Evolutionary conservation across 2,888 invertebrate species (phyloP).

Genomic region (Rhyacophila evoluta): DNA sequence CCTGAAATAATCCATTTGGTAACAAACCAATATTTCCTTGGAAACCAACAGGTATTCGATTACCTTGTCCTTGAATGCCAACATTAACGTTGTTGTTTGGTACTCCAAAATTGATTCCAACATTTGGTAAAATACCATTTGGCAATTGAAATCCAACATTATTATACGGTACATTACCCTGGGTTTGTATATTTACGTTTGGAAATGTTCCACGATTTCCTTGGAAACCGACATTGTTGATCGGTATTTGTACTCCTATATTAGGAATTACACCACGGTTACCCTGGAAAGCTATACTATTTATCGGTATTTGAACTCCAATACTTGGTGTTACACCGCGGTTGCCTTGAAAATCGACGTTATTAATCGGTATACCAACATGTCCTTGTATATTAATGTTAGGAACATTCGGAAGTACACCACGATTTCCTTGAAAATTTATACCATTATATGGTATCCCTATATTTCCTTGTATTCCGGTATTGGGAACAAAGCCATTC

Average conservation of each 20-base stretch:
- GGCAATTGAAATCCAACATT: neutral
- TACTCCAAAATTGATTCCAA: neutral
- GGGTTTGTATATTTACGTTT: neutral
- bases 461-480: neutral
- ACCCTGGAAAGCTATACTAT: neutral
- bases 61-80: neutral
- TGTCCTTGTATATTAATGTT: constrained; percentile 26
- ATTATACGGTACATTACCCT: neutral
- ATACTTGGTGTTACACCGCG: neutral
- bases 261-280: neutral
- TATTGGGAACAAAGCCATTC: neutral
- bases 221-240: neutral
- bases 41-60: neutral
- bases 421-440: no score
- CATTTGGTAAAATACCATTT: neutral
- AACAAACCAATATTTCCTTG: neutral
- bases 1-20: neutral
- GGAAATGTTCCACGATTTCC: neutral
- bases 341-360: neutral
- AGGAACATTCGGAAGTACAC: no score
- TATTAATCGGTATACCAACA: neutral
- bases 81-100: neutral
- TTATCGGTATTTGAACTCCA: neutral
- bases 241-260: neutral
- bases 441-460: neutral